Conservation (phyloP, 2,113 vertebrate species). For the Illadopsis cleaveri region DNA sequence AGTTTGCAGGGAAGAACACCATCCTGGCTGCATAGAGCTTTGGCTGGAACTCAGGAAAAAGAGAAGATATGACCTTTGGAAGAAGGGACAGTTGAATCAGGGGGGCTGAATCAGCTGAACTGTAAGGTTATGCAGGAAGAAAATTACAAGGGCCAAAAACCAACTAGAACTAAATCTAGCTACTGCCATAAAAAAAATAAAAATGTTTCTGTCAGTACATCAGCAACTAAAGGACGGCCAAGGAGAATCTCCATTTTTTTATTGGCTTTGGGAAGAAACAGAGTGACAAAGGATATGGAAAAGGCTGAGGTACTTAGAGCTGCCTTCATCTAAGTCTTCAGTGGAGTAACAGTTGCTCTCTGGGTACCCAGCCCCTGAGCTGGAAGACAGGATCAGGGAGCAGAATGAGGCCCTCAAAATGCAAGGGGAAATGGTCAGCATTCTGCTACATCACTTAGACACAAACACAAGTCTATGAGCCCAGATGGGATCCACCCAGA, state of each 20-base stretch:
- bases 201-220: background rate
- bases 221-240: background rate
- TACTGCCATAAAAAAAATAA: background rate
- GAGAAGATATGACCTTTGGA: background rate
- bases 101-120: background rate
- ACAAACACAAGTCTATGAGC: too few species aligned
- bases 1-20: background rate
- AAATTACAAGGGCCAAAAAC: background rate
- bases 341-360: background rate
- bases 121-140: background rate
- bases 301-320: background rate
- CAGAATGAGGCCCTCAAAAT: background rate
- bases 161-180: background rate
- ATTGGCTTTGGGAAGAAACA: background rate
- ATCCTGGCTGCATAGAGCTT: background rate
- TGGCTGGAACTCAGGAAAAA: background rate
- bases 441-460: background rate
- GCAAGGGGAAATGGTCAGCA: background rate
- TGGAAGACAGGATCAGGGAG: background rate
- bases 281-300: background rate
- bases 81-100: background rate
- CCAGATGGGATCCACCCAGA: background rate
- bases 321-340: background rate
- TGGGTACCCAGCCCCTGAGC: background rate
- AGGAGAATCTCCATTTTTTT: background rate